Evolutionary conservation across 1,140 invertebrate species (phyloP).

Genomic region (Metopolophium dirhodum): DNA sequence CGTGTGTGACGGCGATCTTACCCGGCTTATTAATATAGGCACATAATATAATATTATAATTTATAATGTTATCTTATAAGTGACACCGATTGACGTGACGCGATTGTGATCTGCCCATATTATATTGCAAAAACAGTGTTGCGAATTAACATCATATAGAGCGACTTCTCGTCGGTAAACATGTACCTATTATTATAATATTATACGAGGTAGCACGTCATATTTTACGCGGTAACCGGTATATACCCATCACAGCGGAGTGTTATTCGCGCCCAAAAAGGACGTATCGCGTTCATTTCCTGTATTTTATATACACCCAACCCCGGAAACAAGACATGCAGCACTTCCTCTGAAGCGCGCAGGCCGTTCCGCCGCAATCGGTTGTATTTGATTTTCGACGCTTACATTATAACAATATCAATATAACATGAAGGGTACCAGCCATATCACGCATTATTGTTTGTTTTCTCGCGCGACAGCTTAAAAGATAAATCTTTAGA

Average conservation of each 20-base stretch:
- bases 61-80: neutral
- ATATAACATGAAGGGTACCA: too few species aligned
- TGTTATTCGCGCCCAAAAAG: neutral
- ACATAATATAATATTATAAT: neutral
- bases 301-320: neutral
- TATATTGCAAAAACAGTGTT: neutral
- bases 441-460: neutral
- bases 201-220: neutral
- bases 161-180: neutral
- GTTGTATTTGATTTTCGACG: neutral
- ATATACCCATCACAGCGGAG: neutral
- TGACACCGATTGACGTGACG: neutral
- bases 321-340: conserved; percentile 33
- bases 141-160: neutral
- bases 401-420: neutral
- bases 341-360: neutral
- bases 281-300: conserved; percentile 30
- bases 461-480: neutral
- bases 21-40: too few species aligned
- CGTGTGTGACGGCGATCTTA: neutral
- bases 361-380: neutral
- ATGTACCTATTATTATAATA: neutral
- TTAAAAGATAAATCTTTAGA: neutral
- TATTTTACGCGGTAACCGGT: neutral
- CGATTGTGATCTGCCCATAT: neutral